A percentile compares a stretch with the other conserved stretches of the same genome.
phyloP scores from a whole-genome alignment of 2,113 vertebrate genomes.

The Malaclemys terrapin region DNA sequence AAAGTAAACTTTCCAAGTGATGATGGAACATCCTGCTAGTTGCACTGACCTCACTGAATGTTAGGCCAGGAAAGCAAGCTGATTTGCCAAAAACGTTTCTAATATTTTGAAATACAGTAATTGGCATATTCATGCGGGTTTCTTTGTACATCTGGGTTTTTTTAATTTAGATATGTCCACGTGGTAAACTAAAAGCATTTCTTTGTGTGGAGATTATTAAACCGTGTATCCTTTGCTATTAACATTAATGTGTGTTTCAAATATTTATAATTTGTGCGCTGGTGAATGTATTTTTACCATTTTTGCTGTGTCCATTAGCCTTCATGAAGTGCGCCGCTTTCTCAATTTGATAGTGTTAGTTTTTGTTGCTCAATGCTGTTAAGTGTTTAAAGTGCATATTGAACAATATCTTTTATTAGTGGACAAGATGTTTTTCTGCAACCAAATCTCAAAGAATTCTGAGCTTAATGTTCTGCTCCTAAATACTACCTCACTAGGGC shows the following conservation, averaged over 20 bases:
- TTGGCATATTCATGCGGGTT: not conserved
- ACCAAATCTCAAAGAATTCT: slow-evolving; percentile 38
- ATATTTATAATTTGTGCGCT: not conserved
- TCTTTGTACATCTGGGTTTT: not conserved
- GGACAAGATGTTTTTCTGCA: slow-evolving; percentile 3
- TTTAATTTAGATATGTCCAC: not conserved
- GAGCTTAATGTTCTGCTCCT: slow-evolving; percentile 36
- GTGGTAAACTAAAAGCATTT: not conserved
- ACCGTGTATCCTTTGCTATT: rapidly evolving
- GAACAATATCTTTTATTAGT: not conserved
- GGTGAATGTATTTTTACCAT: slow-evolving; percentile 1
- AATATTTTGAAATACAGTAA: not conserved
- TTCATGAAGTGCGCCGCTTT: not conserved
- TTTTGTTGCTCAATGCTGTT: slow-evolving; percentile 23
- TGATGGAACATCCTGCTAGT: not conserved
- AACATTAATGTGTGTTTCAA: not conserved
- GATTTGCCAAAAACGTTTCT: not conserved
- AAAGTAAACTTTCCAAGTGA: not conserved
- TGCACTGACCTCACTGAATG: not conserved
- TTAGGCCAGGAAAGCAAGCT: not conserved
- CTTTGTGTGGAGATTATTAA: not conserved
- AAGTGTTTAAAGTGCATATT: slow-evolving; percentile 16
- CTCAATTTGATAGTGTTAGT: not conserved
- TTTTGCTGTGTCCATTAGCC: not conserved
- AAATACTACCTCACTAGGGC: not conserved